phyloP scores from a whole-genome alignment of 2,797 vertebrate species.

The Perodicticus potto region DNA sequence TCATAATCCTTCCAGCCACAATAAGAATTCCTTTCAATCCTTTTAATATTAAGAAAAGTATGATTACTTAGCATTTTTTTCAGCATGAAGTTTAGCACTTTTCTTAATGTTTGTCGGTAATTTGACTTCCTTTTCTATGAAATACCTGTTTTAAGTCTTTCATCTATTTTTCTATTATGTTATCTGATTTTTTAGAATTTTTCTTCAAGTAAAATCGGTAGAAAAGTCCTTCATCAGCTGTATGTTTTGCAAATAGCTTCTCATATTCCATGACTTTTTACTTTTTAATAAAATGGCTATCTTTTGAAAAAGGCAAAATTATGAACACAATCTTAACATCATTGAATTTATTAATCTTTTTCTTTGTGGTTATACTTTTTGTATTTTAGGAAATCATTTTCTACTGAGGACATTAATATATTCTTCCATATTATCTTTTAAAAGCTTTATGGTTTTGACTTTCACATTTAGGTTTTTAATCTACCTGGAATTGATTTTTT shows the following conservation, averaged over 20 bases:
- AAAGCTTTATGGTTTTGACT: slow-evolving; percentile 76
- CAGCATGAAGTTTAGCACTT: background rate
- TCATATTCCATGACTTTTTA: background rate
- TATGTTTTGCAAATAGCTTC: background rate
- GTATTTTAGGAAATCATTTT: slow-evolving; percentile 61
- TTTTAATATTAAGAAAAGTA: slow-evolving; percentile 18
- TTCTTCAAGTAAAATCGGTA: slow-evolving; percentile 23
- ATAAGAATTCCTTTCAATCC: slow-evolving; percentile 7
- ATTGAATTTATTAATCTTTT: slow-evolving; percentile 70
- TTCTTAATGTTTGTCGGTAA: background rate
- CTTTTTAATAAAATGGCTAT: background rate
- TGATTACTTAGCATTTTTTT: background rate
- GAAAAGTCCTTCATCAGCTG: background rate
- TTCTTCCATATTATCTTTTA: slow-evolving; percentile 63
- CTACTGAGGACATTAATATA: slow-evolving; percentile 55
- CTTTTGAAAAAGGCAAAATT: slow-evolving; percentile 56
- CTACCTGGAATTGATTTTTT: slow-evolving; percentile 76
- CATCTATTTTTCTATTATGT: background rate
- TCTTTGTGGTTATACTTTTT: slow-evolving; percentile 57
- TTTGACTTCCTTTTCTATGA: background rate
- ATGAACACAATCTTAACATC: slow-evolving; percentile 44
- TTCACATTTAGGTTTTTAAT: slow-evolving; percentile 76
- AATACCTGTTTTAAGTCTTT: background rate
- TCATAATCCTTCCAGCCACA: background rate
- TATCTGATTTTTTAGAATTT: slow-evolving; percentile 23